Base-by-base conservation (phyloP, 2,113 vertebrate species). In the Kobus ellipsiprymnus region DNA sequence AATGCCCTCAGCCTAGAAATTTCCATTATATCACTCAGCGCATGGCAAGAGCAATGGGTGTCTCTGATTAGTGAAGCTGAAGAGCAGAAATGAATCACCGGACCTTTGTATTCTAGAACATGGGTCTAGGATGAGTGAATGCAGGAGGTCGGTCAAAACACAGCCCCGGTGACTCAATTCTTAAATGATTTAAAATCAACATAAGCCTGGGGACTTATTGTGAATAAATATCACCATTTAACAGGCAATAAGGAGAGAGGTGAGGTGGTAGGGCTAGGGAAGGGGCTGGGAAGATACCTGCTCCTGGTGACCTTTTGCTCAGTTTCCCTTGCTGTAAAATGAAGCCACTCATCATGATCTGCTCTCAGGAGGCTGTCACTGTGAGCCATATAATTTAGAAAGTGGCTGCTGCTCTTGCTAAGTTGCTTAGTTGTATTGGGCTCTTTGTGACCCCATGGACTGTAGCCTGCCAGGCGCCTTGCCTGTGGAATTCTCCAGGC, bases 121-220 rank as follows among this genome's bases (percentile, higher is more conserved):
- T 14, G 74, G 84, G 52, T 92, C 93, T 57, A 29, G 54, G 87
- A 91, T 90, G 94, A 96, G 44, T 87, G 74, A 92, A 92, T 94
- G 50, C 6, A 0, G 80, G 90, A 97, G 95, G 94, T 83, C 6
- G 14, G 97, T 97, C 96, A 95, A 92, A 95, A 97, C 83, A 87
- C 80, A 96, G 29, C 44, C 82, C 74, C 4, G 0, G 94, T 55
- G 81, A 97, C 50, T 98, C 83, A 87, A 71, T 90, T 92, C 91
- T 94, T 96, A 93, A 93, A 59, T 96, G 96, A 97, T 98, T 97
- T 98, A 96, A 93, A 94, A 19, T 97, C 89, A 90, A 87, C 80
- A 85, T 78, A 87, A 90, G 84, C 82, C 84, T 90, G 54, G 88
- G 95, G 91, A 95, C 71, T 94, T 95, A 89, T 40, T 44, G 46